Conservation (phyloP, 1,140 invertebrate genomes). For the Panulirus ornatus region DNA sequence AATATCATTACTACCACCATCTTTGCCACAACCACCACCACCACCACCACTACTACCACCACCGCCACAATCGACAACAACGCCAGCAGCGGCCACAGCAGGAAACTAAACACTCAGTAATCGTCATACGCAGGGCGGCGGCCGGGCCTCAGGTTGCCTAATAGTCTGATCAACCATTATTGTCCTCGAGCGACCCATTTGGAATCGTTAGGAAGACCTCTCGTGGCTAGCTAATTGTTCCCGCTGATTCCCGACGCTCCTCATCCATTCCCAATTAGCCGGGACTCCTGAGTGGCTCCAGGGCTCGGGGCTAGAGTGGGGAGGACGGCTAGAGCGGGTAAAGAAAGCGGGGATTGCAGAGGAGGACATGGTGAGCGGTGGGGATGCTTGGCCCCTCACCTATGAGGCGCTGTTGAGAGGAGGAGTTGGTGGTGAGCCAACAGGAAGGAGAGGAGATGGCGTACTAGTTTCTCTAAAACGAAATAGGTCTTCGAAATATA, state of each 20-base stretch:
- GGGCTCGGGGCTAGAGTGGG: neutral
- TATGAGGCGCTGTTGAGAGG: no score
- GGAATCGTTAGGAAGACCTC: slow-evolving; percentile 40
- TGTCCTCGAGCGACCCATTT: slow-evolving; percentile 36
- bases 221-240: slow-evolving; percentile 49
- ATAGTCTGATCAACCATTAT: slow-evolving; percentile 57
- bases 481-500: no score
- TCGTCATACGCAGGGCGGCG: neutral
- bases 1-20: neutral
- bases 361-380: neutral
- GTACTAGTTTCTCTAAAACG: no score
- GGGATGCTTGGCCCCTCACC: no score
- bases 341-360: neutral
- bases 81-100: neutral
- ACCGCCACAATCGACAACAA: neutral
- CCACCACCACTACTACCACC: neutral
- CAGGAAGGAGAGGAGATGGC: no score
- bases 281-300: slow-evolving; percentile 16
- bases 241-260: slow-evolving; percentile 56
- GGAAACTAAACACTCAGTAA: slow-evolving; percentile 21
- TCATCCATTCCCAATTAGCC: slow-evolving; percentile 49
- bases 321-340: neutral
- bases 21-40: neutral
- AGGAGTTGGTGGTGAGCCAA: no score
- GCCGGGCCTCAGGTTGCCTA: slow-evolving; percentile 43